Evolutionary conservation across 2,888 invertebrate species (phyloP).

Genomic region (Endomychus coccineus): DNA sequence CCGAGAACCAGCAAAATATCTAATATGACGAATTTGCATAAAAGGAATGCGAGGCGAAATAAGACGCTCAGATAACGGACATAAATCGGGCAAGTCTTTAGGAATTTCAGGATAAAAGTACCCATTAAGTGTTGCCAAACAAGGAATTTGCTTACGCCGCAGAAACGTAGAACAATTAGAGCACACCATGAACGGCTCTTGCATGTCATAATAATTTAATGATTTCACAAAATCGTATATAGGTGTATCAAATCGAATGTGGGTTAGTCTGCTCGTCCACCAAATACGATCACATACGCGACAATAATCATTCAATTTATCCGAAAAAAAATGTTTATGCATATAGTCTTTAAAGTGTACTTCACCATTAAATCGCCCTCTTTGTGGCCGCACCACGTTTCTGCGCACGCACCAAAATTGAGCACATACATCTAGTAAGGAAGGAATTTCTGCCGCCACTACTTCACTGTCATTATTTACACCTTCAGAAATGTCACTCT

Average conservation of each 20-base stretch:
- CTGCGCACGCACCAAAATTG: too few relatives aligned
- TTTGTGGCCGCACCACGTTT: constrained; percentile 1
- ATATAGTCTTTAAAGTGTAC: not conserved
- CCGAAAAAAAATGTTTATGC: constrained; percentile 1
- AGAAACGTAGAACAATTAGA: constrained; percentile 1
- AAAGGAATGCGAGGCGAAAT: constrained; percentile 26
- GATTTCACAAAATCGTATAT: not conserved
- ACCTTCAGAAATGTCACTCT: too few relatives aligned
- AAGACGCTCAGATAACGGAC: constrained; percentile 19
- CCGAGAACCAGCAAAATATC: constrained; percentile 12
- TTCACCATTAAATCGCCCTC: not conserved
- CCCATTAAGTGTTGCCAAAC: constrained; percentile 2
- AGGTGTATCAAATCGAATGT: not conserved
- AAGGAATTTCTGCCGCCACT: too few relatives aligned
- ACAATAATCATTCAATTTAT: constrained; percentile 1
- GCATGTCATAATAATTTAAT: constrained; percentile 3
- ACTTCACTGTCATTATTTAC: too few relatives aligned
- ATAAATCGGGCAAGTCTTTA: constrained; percentile 2
- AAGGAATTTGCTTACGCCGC: constrained; percentile 1
- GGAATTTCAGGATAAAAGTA: constrained; percentile 5
- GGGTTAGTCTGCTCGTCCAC: not conserved
- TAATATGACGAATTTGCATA: constrained; percentile 25
- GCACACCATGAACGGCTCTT: constrained; percentile 4
- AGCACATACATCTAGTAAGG: too few relatives aligned
- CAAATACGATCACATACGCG: constrained; percentile 2